Conservation (phyloP, 2,113 vertebrate species). For the Hystrix brachyura region DNA sequence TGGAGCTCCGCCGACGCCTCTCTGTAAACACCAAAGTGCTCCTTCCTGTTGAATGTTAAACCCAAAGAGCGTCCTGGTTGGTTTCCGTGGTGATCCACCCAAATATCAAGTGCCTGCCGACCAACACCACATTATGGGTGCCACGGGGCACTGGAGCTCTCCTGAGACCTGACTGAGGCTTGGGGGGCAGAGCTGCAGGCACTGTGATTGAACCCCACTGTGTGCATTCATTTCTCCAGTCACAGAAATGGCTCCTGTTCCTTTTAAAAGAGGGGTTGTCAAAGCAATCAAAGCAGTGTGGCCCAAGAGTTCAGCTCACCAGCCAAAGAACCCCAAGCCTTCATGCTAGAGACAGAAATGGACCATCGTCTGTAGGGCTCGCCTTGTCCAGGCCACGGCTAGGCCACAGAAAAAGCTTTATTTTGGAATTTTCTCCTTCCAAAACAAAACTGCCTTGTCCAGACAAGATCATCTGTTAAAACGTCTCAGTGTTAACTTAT, state of each 20-base stretch:
- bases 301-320: neutral
- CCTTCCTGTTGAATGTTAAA: constrained; percentile 78
- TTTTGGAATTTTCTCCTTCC: neutral
- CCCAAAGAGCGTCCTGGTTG: constrained; percentile 81
- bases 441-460: constrained; percentile 47
- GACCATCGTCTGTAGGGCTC: neutral
- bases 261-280: constrained; percentile 70
- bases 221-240: constrained; percentile 42
- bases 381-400: neutral
- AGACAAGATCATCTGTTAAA: constrained; percentile 24
- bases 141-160: neutral
- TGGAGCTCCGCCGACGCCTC: constrained; percentile 75
- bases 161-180: neutral
- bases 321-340: neutral
- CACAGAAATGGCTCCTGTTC: constrained; percentile 38
- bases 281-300: constrained; percentile 48
- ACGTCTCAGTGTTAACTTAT: constrained; percentile 75
- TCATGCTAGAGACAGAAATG: constrained; percentile 47
- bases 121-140: neutral
- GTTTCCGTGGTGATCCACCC: constrained; percentile 74
- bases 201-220: neutral
- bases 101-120: constrained; percentile 84
- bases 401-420: constrained; percentile 27
- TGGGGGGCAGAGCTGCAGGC: constrained; percentile 49
- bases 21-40: constrained; percentile 82